Base-by-base conservation (phyloP, 2,113 vertebrate genomes). In the Scortum barcoo region DNA sequence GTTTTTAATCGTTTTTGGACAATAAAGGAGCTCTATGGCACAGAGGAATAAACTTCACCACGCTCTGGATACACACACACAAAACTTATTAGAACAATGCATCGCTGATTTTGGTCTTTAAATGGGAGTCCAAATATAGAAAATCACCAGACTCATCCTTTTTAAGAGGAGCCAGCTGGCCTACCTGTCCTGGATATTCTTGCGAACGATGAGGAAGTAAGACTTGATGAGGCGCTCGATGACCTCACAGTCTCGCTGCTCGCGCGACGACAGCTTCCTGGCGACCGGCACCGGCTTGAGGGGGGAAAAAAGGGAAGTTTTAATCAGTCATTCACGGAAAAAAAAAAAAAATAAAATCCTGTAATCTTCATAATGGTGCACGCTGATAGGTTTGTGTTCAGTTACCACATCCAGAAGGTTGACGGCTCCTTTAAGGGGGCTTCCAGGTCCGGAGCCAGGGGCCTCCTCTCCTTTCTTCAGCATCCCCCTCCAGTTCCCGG, bases 211-310 rank as follows among this genome's bases (percentile, higher is more conserved):
- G 67, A 99, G 97, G 91, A 99, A 99, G 85, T 99, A 99, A 0
- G 98, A 99, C 83, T 99, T 99, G 90, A 99, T 99, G 86, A 99
- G 97, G 86, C 97, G 95, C 81, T 99, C 98, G n/a, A 99, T 99
- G 93, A 99, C 98, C 93, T 99, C 98, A 76, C 98, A 99, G 87
- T 99, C 98, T 72, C 98, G 94, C 88, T 99, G 98, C 84, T 99
- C 98, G 4, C 98, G 96, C 60, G 98, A 97, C 11, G 98, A 99
- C 54, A 99, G 95, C 88, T 98, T 99, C 91, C 98, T 96, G 89
- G 98, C 96, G 28, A 99, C 97, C 7, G 98, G 98, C 57, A 99
- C 98, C 24, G 98, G 98, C 98, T 99, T 76, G 4, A 38, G 5
- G 68, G 3, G 12, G 68, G 3, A 9, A 12, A 22, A 20, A 7